Conservation (phyloP, 2,888 invertebrate species). For the Platerodrilus igneus region DNA sequence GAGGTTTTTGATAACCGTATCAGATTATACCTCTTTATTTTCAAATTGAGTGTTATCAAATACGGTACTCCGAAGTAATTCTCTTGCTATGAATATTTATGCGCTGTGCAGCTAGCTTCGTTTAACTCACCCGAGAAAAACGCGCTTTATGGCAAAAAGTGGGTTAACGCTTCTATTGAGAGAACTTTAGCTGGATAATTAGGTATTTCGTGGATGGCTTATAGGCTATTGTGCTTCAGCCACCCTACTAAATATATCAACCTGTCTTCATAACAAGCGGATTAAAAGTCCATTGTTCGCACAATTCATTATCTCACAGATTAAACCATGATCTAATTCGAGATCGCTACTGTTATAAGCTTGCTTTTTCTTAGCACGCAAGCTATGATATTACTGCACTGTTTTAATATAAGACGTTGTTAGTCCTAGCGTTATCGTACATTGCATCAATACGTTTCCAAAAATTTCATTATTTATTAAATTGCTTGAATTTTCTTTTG, state of each 20-base stretch:
- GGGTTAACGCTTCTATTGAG: constrained; percentile 19
- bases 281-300: constrained; percentile 11
- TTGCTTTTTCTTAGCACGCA: too few species aligned
- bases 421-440: too few species aligned
- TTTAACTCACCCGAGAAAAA: constrained; percentile 1
- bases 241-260: constrained; percentile 6
- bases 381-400: too few species aligned
- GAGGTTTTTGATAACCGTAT: too few species aligned
- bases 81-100: constrained; percentile 10
- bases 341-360: too few species aligned
- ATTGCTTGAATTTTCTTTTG: too few species aligned
- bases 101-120: constrained; percentile 1
- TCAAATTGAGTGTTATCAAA: too few species aligned
- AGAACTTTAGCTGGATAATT: constrained; percentile 19
- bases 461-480: too few species aligned
- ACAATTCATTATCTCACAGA: constrained; percentile 10
- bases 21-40: too few species aligned
- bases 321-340: constrained; percentile 8
- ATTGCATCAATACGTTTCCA: too few species aligned
- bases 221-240: constrained; percentile 14
- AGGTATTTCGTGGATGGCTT: constrained; percentile 20
- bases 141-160: constrained; percentile 14
- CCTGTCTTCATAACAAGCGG: constrained; percentile 4
- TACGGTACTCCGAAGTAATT: too few species aligned
- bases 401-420: too few species aligned